Evolutionary conservation across 2,113 vertebrate species (phyloP).

Genomic region (Dromaius novaehollandiae): DNA sequence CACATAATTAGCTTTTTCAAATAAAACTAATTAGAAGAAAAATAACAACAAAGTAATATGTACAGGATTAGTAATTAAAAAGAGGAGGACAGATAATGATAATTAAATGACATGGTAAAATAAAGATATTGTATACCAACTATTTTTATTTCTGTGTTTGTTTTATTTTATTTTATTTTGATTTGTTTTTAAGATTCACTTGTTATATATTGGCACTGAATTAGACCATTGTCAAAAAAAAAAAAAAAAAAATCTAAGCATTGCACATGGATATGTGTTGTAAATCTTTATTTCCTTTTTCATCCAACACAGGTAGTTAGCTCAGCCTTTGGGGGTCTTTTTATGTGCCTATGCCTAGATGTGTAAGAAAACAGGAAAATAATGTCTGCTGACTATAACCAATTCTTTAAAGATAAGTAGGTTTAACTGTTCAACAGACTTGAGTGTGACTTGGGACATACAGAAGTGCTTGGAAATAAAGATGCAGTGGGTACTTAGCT

Average conservation of each 20-base stretch:
- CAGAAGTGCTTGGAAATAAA: neutral
- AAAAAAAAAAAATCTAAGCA: neutral
- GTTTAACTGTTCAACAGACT: neutral
- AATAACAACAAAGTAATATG: constrained; percentile 17
- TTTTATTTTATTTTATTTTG: neutral
- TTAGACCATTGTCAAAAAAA: neutral
- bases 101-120: neutral
- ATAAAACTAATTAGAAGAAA: constrained; percentile 61
- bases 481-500: neutral
- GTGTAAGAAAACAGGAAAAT: neutral
- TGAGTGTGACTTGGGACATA: neutral
- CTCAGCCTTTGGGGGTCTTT: neutral
- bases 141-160: neutral
- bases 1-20: constrained; percentile 36
- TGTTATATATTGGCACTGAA: neutral
- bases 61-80: constrained; percentile 34
- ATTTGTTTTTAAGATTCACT: neutral
- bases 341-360: neutral
- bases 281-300: neutral
- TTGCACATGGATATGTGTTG: neutral
- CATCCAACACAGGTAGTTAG: neutral
- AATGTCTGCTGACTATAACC: neutral
- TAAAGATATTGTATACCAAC: neutral
- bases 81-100: neutral
- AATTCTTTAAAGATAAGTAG: neutral